Evolutionary conservation across 2,797 vertebrate genomes (phyloP).

Genomic region (Oceanodroma leucorhoa): DNA sequence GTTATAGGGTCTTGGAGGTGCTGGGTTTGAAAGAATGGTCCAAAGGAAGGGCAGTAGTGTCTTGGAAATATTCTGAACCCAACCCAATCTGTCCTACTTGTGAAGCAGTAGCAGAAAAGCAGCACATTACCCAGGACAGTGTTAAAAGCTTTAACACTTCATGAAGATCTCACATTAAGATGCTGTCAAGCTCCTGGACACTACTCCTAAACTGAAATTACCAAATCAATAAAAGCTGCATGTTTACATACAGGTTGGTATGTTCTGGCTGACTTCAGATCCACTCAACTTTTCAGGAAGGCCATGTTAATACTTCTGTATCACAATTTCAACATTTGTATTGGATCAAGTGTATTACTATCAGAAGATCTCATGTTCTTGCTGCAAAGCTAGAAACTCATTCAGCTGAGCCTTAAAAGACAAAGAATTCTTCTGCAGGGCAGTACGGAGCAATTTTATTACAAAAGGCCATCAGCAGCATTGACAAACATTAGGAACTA

Average conservation of each 20-base stretch:
- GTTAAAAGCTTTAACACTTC: neutral
- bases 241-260: neutral
- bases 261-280: neutral
- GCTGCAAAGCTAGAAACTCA: neutral
- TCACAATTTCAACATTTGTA: neutral
- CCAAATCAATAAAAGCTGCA: neutral
- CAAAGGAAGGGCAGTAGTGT: neutral
- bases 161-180: neutral
- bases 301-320: neutral
- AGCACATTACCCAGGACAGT: rapidly evolving
- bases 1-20: rapidly evolving
- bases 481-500: neutral
- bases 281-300: neutral
- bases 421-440: neutral
- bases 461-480: neutral
- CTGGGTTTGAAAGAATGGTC: neutral
- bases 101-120: neutral
- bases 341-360: neutral
- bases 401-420: neutral
- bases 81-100: neutral
- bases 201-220: neutral
- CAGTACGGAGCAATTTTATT: neutral
- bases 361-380: neutral
- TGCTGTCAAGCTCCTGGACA: neutral
- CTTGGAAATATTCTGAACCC: neutral